Conservation (phyloP, 2,113 vertebrate genomes). For the Lepus americanus region DNA sequence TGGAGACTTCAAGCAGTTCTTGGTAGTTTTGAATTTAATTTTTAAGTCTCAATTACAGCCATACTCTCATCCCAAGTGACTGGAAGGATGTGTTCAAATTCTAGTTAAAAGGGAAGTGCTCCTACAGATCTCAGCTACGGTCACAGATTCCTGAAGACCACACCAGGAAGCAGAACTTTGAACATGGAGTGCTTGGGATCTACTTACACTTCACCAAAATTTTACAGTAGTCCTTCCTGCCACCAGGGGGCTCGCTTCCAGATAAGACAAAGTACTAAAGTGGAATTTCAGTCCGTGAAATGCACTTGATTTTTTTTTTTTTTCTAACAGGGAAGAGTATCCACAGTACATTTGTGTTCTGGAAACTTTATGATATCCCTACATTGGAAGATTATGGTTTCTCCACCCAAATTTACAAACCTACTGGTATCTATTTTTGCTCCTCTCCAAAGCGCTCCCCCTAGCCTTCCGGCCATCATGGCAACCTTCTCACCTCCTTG, state of each 20-base stretch:
- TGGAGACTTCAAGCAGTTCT: neutral
- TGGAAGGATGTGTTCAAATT: neutral
- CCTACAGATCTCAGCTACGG: neutral
- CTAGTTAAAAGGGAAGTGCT: neutral
- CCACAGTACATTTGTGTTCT: neutral
- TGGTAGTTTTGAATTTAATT: constrained; percentile 13
- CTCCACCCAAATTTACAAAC: neutral
- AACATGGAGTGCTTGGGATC: neutral
- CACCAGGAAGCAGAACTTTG: neutral
- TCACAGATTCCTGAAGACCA: neutral
- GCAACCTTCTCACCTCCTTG: neutral
- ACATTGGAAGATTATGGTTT: neutral
- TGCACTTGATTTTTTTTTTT: neutral
- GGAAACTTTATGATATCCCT: neutral
- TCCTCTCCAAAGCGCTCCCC: neutral
- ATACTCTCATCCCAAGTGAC: neutral
- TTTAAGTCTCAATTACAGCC: neutral
- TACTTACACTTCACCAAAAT: neutral
- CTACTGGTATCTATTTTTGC: neutral
- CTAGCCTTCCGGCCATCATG: neutral
- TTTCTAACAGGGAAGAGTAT: neutral
- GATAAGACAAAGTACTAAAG: neutral
- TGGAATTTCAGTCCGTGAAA: neutral
- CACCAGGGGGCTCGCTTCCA: constrained; percentile 14
- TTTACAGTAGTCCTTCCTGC: neutral